phyloP scores from a whole-genome alignment of 2,888 invertebrate genomes.

The Erebia ligea region DNA sequence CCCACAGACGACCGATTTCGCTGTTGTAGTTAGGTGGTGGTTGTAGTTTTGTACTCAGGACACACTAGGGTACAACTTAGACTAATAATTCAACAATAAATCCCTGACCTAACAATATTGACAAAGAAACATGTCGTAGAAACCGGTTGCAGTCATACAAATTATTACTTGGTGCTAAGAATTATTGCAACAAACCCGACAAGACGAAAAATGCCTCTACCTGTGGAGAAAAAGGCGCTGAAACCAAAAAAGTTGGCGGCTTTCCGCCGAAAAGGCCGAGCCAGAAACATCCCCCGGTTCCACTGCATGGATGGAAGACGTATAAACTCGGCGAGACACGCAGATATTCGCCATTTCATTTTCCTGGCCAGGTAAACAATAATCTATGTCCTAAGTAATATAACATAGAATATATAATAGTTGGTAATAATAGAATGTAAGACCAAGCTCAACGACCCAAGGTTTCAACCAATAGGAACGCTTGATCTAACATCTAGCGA shows the following conservation, averaged over 20 bases:
- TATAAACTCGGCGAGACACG: conserved; percentile 53
- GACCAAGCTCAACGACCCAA: too few relatives aligned
- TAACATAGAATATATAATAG: background rate
- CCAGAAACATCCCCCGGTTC: conserved; percentile 50
- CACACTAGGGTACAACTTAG: background rate
- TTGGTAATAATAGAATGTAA: too few relatives aligned
- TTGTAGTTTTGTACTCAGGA: too few relatives aligned
- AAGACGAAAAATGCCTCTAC: background rate
- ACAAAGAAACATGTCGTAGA: background rate
- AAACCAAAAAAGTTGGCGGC: background rate
- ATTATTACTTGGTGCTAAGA: background rate
- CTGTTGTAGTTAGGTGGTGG: too few relatives aligned
- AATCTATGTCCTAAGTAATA: too few relatives aligned
- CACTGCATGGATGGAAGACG: conserved; percentile 51
- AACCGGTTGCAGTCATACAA: background rate
- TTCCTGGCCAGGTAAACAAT: conserved; percentile 60
- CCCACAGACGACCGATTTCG: too few relatives aligned
- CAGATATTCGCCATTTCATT: conserved; percentile 69
- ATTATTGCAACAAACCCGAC: background rate
- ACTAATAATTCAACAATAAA: background rate
- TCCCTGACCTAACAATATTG: background rate
- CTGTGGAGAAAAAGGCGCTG: background rate
- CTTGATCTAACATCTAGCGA: too few relatives aligned
- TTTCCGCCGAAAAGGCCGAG: conserved; percentile 17
- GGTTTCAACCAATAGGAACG: too few relatives aligned